phyloP scores from a whole-genome alignment of 2,113 vertebrate species.

The Dipodomys spectabilis region DNA sequence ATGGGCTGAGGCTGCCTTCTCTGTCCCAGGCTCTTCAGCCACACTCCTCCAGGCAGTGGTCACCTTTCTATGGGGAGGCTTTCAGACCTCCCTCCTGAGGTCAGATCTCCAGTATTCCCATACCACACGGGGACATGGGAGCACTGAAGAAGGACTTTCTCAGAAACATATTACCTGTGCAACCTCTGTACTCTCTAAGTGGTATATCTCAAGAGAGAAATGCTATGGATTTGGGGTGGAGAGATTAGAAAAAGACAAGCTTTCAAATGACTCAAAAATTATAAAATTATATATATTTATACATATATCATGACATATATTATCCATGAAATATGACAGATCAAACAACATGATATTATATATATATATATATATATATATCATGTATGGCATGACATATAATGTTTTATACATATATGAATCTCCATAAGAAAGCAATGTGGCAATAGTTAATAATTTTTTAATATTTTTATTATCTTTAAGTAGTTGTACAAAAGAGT shows the following conservation, averaged over 20 bases:
- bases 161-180: background rate
- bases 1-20: background rate
- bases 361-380: background rate
- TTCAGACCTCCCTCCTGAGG: background rate
- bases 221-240: background rate
- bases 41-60: too few species aligned
- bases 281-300: background rate
- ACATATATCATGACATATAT: background rate
- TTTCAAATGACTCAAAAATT: background rate
- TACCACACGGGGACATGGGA: background rate
- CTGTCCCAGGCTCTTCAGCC: background rate
- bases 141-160: background rate
- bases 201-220: background rate
- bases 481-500: too few species aligned
- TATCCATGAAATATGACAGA: background rate
- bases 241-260: background rate
- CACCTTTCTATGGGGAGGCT: rapidly evolving
- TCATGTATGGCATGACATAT: too few species aligned
- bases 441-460: background rate
- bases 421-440: background rate
- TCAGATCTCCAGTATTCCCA: background rate
- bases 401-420: too few species aligned
- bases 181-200: background rate
- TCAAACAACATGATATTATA: background rate
- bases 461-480: too few species aligned